Percentiles rank a stretch among this genome's conserved stretches.
Evolutionary conservation across 2,797 vertebrate genomes (phyloP).

Genomic region (Micromesistius poutassou): DNA sequence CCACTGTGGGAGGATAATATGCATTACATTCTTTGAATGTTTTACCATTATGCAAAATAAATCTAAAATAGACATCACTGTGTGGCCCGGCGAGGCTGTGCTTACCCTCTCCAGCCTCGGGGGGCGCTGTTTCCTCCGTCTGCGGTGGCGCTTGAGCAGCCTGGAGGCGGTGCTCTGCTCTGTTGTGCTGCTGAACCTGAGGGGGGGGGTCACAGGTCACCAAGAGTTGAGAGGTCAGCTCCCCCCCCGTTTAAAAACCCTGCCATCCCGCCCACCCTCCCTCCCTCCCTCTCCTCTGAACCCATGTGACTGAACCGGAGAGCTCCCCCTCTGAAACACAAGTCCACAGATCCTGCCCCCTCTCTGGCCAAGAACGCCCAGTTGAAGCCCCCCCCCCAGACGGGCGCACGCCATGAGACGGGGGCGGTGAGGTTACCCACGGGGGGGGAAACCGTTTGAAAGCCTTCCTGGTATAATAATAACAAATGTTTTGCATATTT

Average conservation of each 20-base stretch:
- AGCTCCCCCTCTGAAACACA: no score
- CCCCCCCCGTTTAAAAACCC: not conserved
- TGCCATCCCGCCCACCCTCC: not conserved
- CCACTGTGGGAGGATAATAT: no score
- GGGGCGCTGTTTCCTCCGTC: slow-evolving; percentile 88
- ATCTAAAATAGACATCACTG: not conserved
- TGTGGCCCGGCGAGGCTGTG: not conserved
- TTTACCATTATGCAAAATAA: no score
- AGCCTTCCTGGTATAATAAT: not conserved
- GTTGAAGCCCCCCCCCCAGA: not conserved
- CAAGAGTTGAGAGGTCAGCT: slow-evolving; percentile 30
- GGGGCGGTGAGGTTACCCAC: not conserved
- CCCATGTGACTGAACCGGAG: not conserved
- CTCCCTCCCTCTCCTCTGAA: not conserved
- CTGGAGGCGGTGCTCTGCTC: slow-evolving; percentile 89
- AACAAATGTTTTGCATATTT: not conserved
- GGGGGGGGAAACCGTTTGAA: not conserved
- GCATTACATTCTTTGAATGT: no score
- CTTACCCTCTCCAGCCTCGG: slow-evolving; percentile 85
- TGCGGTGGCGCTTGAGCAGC: slow-evolving; percentile 85
- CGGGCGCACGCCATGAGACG: not conserved
- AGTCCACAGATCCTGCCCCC: no score
- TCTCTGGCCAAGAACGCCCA: not conserved
- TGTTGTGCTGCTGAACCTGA: slow-evolving; percentile 88
- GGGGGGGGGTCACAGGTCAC: slow-evolving; percentile 1